phyloP scores from a whole-genome alignment of 2,888 invertebrate species.

The Tuta absoluta region DNA sequence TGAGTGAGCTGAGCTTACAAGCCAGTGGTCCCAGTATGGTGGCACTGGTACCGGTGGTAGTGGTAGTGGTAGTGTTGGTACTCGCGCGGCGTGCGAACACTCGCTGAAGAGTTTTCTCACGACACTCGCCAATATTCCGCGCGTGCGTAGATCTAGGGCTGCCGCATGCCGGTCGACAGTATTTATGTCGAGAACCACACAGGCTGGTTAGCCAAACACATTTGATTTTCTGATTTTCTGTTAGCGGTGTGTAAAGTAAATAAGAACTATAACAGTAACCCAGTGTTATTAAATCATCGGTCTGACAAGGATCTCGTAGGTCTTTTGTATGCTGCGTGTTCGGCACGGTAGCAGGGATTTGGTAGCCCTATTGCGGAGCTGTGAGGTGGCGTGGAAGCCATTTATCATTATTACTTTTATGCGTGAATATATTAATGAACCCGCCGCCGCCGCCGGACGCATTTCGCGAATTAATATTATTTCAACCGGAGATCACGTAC shows the following conservation, averaged over 20 bases:
- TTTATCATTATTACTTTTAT: constrained; percentile 21
- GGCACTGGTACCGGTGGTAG: too few species aligned
- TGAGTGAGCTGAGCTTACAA: too few species aligned
- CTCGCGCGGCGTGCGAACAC: constrained; percentile 29
- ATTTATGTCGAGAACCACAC: too few species aligned
- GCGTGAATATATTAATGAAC: constrained; percentile 19
- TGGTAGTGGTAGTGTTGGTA: not conserved
- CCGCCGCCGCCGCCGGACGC: constrained; percentile 16
- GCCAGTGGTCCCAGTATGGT: too few species aligned
- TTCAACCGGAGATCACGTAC: constrained; percentile 1
- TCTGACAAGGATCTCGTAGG: too few species aligned
- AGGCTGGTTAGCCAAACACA: too few species aligned
- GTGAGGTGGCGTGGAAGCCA: constrained; percentile 17
- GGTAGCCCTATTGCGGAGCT: not conserved
- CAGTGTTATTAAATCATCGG: too few species aligned
- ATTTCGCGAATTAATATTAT: not conserved
- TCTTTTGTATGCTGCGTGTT: too few species aligned
- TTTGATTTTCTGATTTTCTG: too few species aligned
- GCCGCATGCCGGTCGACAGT: too few species aligned
- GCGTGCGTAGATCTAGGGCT: constrained; percentile 6
- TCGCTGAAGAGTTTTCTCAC: constrained; percentile 33
- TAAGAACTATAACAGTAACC: too few species aligned
- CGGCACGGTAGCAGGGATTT: not conserved
- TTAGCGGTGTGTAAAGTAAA: too few species aligned
- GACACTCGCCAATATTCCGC: constrained; percentile 33